A percentile compares a stretch with the other conserved stretches of the same genome.
Evolutionary conservation across 2,113 vertebrate species (phyloP).

Genomic region (Etia nguti): DNA sequence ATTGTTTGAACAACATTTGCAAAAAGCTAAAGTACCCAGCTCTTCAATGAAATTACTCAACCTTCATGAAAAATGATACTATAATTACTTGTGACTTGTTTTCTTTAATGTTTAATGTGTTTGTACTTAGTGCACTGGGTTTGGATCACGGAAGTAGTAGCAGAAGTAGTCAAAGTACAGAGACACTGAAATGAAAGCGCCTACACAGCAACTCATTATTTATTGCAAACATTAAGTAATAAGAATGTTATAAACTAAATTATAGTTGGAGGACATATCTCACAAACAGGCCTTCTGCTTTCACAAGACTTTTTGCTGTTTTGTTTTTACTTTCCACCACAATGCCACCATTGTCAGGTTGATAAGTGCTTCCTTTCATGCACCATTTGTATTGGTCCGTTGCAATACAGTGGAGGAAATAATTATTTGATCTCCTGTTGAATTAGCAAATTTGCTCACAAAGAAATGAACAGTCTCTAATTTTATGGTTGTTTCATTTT

Average conservation of each 20-base stretch:
- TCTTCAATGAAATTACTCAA: background rate
- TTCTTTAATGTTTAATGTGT: background rate
- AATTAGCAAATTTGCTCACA: background rate
- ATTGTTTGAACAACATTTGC: background rate
- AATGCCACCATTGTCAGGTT: background rate
- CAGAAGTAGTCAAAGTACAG: background rate
- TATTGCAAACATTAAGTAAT: background rate
- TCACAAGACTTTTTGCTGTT: background rate
- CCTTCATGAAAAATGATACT: background rate
- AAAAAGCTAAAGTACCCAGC: background rate
- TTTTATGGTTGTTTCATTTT: background rate
- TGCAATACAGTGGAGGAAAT: background rate
- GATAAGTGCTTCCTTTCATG: background rate
- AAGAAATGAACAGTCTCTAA: background rate
- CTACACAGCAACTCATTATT: background rate
- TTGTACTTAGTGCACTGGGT: background rate
- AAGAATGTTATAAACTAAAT: background rate
- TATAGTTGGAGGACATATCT: background rate
- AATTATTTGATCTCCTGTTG: background rate
- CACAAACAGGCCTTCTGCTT: background rate
- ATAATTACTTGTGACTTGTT: background rate
- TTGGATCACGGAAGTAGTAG: background rate
- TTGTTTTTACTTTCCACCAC: background rate
- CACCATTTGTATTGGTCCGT: background rate
- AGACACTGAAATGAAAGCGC: background rate